Evolutionary conservation across 2,113 vertebrate genomes (phyloP), one percentile per base, ranked within the genome.

Genomic region (Cricetomys ansorgei): DNA sequence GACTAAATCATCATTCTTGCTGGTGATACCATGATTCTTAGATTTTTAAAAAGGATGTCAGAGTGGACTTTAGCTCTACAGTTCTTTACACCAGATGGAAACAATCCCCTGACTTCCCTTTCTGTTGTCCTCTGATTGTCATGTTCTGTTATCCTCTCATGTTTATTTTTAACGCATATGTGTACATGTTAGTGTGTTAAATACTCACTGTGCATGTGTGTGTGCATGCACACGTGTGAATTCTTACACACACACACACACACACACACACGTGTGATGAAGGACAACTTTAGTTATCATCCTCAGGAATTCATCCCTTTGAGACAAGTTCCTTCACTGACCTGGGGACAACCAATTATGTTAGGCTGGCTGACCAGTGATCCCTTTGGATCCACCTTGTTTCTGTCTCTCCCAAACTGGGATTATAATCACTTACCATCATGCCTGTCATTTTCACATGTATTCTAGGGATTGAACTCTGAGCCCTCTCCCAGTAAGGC

Each of bases 111-210:
- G 79, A 72, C 62, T 89, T 92, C 16, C 16, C 53, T 94, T 91
- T 79, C 55, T 94, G 27, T 65, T 92, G 57, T 37, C 40, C 83
- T 92, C 70, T 85, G 29, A 23, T 92, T 87, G n/a, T 92, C 31
- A 59, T 13, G 29, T 67, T 89, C n/a, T 83, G 37, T 69, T 31
- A 85, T 34, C 81, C 59, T 85, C 27, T 48, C 2, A 0, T 48
- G 80, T 25, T 83, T 43, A 59, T 16, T 83, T 43, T 43, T 25
- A 43, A 31, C 21, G 62, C 0, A 10, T 45, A 11, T 45, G 29
- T 85, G 16, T 64, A 31, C n/a, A 43, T 64, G 59, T 64, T 43
- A 16, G 25, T 29, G 25, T 43, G 23, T 57, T n/a, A 37, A 27
- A n/a, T 57, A 43, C 70, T 21, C 19, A 27, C 0, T 45, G 43